Evolutionary conservation across 2,797 vertebrate genomes (phyloP).

Genomic region (Lateolabrax maculatus): DNA sequence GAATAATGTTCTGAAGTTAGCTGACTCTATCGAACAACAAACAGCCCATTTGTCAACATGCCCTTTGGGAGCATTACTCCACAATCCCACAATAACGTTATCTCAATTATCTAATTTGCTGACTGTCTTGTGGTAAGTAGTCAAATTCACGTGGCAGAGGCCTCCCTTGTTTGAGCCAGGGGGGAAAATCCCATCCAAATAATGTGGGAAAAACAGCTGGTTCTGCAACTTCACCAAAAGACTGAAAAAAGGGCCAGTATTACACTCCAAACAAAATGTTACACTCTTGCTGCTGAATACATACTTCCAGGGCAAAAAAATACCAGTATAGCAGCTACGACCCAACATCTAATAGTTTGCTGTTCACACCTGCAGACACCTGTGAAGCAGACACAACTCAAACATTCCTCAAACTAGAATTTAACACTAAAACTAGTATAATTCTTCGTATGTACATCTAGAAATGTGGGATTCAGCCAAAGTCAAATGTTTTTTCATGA

Average conservation of each 20-base stretch:
- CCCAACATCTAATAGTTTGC: not conserved
- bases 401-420: not conserved
- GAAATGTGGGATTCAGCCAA: not conserved
- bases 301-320: not conserved
- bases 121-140: constrained; percentile 18
- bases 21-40: constrained; percentile 17
- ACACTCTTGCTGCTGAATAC: not conserved
- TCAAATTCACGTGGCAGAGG: constrained; percentile 13
- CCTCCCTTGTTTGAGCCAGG: not conserved
- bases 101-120: constrained; percentile 36
- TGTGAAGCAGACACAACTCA: not conserved
- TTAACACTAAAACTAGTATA: not conserved
- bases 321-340: not conserved
- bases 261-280: not conserved
- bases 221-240: constrained; percentile 1
- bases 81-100: constrained; percentile 13
- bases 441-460: not conserved
- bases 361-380: not conserved
- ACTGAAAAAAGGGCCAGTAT: not conserved
- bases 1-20: constrained; percentile 11
- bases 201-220: not conserved
- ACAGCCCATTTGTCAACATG: constrained; percentile 16
- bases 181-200: not conserved
- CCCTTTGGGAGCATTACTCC: constrained; percentile 17
- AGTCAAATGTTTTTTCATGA: not conserved